These are phyloP conservation scores for Stenichneumon culpator DNA, from an alignment of 2,888 invertebrate genomes.

Conservation along the genomic window DNA sequence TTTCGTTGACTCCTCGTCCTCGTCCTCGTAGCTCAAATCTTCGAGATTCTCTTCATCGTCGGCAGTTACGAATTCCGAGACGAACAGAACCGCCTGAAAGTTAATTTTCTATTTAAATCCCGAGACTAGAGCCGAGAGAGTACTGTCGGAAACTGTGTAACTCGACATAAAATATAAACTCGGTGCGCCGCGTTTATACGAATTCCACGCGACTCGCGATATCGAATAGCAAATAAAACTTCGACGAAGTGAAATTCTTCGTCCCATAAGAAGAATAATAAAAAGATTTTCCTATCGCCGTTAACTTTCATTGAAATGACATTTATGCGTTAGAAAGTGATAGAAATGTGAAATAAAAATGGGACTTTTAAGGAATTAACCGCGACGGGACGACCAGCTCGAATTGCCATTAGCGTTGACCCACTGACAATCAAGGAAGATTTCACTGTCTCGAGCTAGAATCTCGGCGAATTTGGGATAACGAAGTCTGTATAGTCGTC, in stretches of 20 bases:
- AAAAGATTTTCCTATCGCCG: slow-evolving; percentile 33
- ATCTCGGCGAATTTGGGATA: neutral
- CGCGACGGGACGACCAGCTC: neutral
- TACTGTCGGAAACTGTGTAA: slow-evolving; percentile 19
- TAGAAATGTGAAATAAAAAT: slow-evolving; percentile 4
- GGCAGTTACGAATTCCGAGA: slow-evolving; percentile 71
- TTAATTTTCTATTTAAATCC: slow-evolving; percentile 14
- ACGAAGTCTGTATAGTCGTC: neutral
- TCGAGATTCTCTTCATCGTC: slow-evolving; percentile 67
- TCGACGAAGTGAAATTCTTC: slow-evolving; percentile 69
- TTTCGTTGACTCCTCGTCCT: slow-evolving; percentile 56
- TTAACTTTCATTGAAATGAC: slow-evolving; percentile 62
- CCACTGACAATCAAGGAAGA: slow-evolving; percentile 2
- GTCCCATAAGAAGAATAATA: slow-evolving; percentile 23
- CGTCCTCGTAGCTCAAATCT: slow-evolving; percentile 69
- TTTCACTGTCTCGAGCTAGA: neutral
- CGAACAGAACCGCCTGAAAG: slow-evolving; percentile 73
- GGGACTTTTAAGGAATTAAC: neutral
- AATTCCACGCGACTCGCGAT: neutral
- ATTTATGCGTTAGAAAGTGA: slow-evolving; percentile 64
- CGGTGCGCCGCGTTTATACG: no score
- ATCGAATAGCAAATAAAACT: slow-evolving; percentile 23
- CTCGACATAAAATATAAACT: neutral
- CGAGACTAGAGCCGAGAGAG: neutral
- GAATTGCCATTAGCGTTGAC: neutral